Evolutionary conservation across 2,113 vertebrate genomes (phyloP), one percentile per base, ranked within the genome.

Genomic region (Alosa alosa): DNA sequence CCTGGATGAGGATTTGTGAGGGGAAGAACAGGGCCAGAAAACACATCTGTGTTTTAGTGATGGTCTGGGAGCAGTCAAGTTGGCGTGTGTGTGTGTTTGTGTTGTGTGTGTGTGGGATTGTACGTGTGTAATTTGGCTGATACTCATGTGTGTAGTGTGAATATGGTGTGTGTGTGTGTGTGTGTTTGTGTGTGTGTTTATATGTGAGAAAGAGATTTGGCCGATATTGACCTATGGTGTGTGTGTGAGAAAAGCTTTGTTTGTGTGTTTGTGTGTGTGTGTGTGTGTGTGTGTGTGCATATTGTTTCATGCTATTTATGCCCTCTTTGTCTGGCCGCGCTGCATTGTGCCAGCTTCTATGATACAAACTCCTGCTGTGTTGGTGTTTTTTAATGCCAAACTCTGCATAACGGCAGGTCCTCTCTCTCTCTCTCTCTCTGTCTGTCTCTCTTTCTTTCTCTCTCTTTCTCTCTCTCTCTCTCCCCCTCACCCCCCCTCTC

Each of bases 41-140:
- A 78, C 72, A 78, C 72, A 39, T 78, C 72, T 78, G 72, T 78
- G 72, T 78, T 78, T 78, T 36, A 78, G 8, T 36, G 72, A 78
- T 36, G 72, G 0, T 31, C 10, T 78, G 72, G 36, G 72, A 78
- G 36, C 72, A 36, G 72, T 78, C 72, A 15, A 15, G 31, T 78
- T 68, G 64, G 72, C 36, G 31, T 39, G 41, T 68, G 22, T 83
- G 82, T 45, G 44, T 31, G 41, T 44, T 9, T 46, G 25, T 84
- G 13, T 31, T 83, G 82, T 84, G 31, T 84, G 20, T 45, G 39
- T 84, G 36, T 41, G 15, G 18, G 11, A n/a, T 11, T 82, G 20
- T 82, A 39, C 41, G 81, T 82, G 81, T 4, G 41, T 44, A 0
- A 52, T 52, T 52, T 52, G 50, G 50, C 50, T 52, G 11, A 52